phyloP scores from a whole-genome alignment of 2,797 vertebrate species.

The Chelon labrosus region DNA sequence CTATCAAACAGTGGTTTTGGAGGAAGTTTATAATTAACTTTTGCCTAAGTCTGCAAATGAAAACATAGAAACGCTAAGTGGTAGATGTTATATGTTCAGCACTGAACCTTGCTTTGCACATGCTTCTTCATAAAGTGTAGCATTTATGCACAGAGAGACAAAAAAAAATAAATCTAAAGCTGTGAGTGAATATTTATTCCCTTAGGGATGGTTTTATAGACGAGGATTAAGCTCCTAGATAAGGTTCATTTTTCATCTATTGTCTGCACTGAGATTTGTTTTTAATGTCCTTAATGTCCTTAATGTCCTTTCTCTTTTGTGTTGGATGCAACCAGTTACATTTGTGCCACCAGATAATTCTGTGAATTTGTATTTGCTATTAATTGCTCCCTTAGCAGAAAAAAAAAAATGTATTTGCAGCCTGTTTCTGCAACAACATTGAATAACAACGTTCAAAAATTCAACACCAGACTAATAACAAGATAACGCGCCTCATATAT shows the following conservation, averaged over 20 bases:
- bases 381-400: slow-evolving; percentile 23
- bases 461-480: slow-evolving; percentile 9
- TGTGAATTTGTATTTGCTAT: slow-evolving; percentile 40
- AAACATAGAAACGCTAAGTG: slow-evolving; percentile 31
- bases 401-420: slow-evolving; percentile 12
- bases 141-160: slow-evolving; percentile 72
- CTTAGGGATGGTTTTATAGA: slow-evolving; percentile 57
- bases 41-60: slow-evolving; percentile 47
- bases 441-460: slow-evolving; percentile 25
- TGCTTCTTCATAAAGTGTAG: slow-evolving; percentile 73
- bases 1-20: slow-evolving; percentile 14
- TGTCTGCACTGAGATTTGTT: slow-evolving; percentile 43
- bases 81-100: slow-evolving; percentile 65
- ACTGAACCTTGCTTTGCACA: slow-evolving; percentile 74
- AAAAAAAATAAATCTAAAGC: slow-evolving; percentile 49
- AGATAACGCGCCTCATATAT: slow-evolving; percentile 4
- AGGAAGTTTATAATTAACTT: background rate
- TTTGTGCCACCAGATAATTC: slow-evolving; percentile 47
- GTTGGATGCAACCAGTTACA: slow-evolving; percentile 45
- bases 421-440: slow-evolving; percentile 12
- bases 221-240: slow-evolving; percentile 50
- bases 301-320: slow-evolving; percentile 35
- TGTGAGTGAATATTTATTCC: slow-evolving; percentile 65
- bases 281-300: slow-evolving; percentile 27
- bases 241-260: slow-evolving; percentile 43